These are phyloP conservation scores for Mycteria americana DNA, from an alignment of 2,797 vertebrate species.

Conservation along the genomic window DNA sequence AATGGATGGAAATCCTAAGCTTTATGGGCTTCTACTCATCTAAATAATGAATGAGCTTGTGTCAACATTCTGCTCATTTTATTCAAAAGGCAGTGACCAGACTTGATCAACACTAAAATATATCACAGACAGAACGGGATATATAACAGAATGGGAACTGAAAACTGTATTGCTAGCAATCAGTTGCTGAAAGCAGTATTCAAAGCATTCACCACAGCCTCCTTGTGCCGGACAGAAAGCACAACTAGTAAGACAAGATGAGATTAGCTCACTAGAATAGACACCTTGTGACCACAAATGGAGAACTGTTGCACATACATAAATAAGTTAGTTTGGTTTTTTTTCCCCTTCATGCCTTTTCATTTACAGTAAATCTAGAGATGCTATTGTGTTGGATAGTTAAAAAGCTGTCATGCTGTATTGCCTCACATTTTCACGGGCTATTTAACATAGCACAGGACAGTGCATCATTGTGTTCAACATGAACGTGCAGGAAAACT, in stretches of 20 bases:
- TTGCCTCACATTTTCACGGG: neutral
- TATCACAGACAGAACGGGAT: neutral
- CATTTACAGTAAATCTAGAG: neutral
- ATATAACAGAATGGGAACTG: neutral
- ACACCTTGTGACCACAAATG: neutral
- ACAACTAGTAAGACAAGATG: neutral
- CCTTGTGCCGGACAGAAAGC: neutral
- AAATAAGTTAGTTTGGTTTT: neutral
- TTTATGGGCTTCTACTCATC: neutral
- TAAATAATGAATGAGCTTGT: neutral
- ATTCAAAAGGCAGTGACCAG: neutral
- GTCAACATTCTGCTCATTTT: neutral
- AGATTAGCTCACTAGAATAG: neutral
- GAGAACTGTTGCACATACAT: neutral
- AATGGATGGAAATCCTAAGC: neutral
- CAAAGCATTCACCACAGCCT: neutral
- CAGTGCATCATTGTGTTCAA: neutral
- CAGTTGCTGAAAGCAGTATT: neutral
- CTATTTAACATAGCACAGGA: neutral
- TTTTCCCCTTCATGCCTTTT: neutral
- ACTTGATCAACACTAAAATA: neutral
- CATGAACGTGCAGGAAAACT: rapidly evolving
- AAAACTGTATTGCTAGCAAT: neutral
- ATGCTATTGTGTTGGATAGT: neutral
- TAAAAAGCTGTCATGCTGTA: neutral